A percentile compares a stretch with the other conserved stretches of the same genome.
phyloP scores from a whole-genome alignment of 2,797 vertebrate genomes.

The Arremon aurantiirostris region DNA sequence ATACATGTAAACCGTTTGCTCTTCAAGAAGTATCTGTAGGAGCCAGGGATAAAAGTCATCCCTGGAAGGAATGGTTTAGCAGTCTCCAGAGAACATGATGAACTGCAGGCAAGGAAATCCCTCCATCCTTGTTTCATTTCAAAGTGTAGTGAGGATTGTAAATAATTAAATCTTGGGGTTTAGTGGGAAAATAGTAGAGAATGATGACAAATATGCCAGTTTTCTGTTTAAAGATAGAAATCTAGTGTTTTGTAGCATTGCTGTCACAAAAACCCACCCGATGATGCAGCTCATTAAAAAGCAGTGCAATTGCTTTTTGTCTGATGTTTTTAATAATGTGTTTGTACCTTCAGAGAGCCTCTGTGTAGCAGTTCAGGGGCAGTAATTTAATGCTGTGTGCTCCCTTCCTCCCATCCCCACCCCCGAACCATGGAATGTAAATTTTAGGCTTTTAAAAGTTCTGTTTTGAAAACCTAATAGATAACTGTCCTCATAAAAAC shows the following conservation, averaged over 20 bases:
- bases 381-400: slow-evolving; percentile 8
- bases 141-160: slow-evolving; percentile 31
- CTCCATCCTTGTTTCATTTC: slow-evolving; percentile 62
- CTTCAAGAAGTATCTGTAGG: slow-evolving; percentile 53
- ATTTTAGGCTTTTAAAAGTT: slow-evolving; percentile 62
- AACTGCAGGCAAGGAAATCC: slow-evolving; percentile 64
- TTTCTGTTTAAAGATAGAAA: background rate
- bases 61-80: slow-evolving; percentile 58
- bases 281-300: slow-evolving; percentile 13
- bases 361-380: background rate
- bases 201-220: background rate
- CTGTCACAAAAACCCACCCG: background rate
- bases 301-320: background rate
- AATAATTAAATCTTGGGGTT: slow-evolving; percentile 61
- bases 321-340: background rate
- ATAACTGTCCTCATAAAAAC: slow-evolving; percentile 60
- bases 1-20: slow-evolving; percentile 56
- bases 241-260: background rate
- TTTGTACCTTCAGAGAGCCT: slow-evolving; percentile 6
- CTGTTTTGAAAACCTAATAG: slow-evolving; percentile 55
- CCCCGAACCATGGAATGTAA: background rate
- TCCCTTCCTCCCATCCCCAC: slow-evolving; percentile 10
- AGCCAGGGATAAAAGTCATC: slow-evolving; percentile 58
- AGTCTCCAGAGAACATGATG: slow-evolving; percentile 51
- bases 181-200: slow-evolving; percentile 9